Conservation (phyloP, 1,140 invertebrate species). For the Aphelinus certus region DNA sequence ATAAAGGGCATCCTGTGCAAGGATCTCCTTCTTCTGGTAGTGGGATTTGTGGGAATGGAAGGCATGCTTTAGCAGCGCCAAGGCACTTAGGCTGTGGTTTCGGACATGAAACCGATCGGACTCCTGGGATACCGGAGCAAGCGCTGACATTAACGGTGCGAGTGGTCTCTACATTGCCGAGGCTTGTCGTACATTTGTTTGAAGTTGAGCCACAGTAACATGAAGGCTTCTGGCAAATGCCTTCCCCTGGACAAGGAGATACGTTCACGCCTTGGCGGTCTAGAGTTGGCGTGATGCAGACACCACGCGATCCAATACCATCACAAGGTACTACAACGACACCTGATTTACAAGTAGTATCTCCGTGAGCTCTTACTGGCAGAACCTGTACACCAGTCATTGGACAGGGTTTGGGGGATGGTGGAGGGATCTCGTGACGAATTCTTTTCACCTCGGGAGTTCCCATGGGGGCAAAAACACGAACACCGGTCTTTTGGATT, state of each 20-base stretch:
- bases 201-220: slow-evolving; percentile 55
- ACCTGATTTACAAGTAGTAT: slow-evolving; percentile 53
- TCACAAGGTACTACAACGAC: slow-evolving; percentile 61
- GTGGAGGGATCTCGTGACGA: slow-evolving; percentile 47
- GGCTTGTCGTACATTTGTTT: slow-evolving; percentile 44
- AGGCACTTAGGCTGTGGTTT: slow-evolving; percentile 43
- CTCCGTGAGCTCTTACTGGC: slow-evolving; percentile 56
- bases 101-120: slow-evolving; percentile 47
- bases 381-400: slow-evolving; percentile 59
- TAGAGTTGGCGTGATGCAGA: slow-evolving; percentile 55
- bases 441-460: slow-evolving; percentile 56
- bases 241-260: slow-evolving; percentile 54
- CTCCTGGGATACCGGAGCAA: slow-evolving; percentile 51
- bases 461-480: slow-evolving; percentile 50
- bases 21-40: slow-evolving; percentile 49
- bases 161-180: slow-evolving; percentile 26
- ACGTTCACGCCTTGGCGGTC: slow-evolving; percentile 59
- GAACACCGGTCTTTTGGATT: slow-evolving; percentile 47
- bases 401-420: slow-evolving; percentile 47
- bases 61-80: slow-evolving; percentile 39
- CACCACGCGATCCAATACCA: slow-evolving; percentile 46
- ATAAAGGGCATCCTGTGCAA: slow-evolving; percentile 40
- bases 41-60: slow-evolving; percentile 62
- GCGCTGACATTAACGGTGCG: slow-evolving; percentile 49
- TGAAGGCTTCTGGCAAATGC: slow-evolving; percentile 49